Evolutionary conservation across 2,797 vertebrate species (phyloP), one percentile per base, ranked within the genome.

Genomic region (Enteromius radiatus): DNA sequence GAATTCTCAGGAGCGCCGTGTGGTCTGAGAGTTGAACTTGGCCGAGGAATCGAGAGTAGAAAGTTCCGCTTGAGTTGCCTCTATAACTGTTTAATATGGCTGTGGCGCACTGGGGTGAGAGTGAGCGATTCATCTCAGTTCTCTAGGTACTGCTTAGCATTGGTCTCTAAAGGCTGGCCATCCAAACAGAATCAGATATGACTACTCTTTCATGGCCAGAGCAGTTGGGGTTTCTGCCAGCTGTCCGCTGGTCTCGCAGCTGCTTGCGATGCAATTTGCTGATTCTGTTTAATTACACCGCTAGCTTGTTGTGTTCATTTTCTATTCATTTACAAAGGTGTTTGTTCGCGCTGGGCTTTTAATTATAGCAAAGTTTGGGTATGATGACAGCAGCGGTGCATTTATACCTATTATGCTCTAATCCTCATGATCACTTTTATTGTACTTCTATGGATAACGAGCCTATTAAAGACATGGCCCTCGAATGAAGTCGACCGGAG

Each of bases 121-220:
- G 73, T 75, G 69, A 78, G 82, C 56, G 79, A 74, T 83, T 80
- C 76, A 83, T 86, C 69, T 80, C 78, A 70, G 81, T 86, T 86
- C 76, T 82, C 76, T 49, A 80, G 76, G 70, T 82, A 83, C 81
- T 83, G 81, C 71, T 70, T 78, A 83, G 81, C 54, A 70, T 82
- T 19, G 71, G 86, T 84, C 56, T 47, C 65, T 76, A 52, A 83
- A 89, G 90, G 86, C 88, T 88, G 91, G 87, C 81, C 85, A 91
- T 92, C 90, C 85, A 83, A 86, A 70, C 78, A 86, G 88, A 85
- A 88, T 81, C 81, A 85, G 81, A 89, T 89, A 84, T 83, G 87
- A 87, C 81, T 84, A 74, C 84, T 79, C 87, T 88, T 84, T 91
- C 89, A 92, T 91, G 90, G 91, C 89, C 88, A 88, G 81, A 36